A percentile compares a stretch with the other conserved stretches of the same genome.
Evolutionary conservation across 2,888 invertebrate genomes (phyloP).

Genomic region (Periphyllus acericola): DNA sequence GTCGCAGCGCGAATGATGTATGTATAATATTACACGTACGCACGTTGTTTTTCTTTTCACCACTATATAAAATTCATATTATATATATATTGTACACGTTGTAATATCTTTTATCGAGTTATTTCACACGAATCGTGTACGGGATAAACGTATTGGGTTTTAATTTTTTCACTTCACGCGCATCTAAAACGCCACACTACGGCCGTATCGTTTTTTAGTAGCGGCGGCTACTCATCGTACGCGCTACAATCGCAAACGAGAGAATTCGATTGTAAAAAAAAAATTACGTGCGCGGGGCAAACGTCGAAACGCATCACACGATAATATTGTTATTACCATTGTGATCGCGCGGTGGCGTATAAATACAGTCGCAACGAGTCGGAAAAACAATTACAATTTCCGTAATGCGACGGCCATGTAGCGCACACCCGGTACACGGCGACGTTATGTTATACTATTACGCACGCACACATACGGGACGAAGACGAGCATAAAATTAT

Average conservation of each 20-base stretch:
- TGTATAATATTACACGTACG: accelerated
- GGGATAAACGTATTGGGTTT: not conserved
- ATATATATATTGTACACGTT: not conserved
- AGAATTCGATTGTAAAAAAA: not conserved
- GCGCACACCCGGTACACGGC: not conserved
- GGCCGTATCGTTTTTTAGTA: not conserved
- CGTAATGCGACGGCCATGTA: not conserved
- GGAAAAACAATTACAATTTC: not conserved
- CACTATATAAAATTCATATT: not conserved
- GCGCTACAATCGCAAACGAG: not conserved
- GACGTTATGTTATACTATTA: not conserved
- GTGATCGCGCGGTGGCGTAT: not conserved
- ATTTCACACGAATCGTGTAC: not conserved
- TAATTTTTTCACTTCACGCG: not conserved
- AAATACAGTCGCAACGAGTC: not conserved
- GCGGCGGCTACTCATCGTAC: not conserved
- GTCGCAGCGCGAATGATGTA: not conserved
- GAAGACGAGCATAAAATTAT: constrained; percentile 3
- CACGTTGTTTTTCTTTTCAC: too few relatives aligned
- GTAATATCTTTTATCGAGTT: not conserved
- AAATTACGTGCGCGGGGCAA: not conserved
- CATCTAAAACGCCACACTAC: not conserved
- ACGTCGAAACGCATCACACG: not conserved
- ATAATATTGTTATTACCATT: not conserved
- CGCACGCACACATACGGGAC: not conserved